Evolutionary conservation across 1,140 invertebrate genomes (phyloP), one percentile per base, ranked within the genome.

Genomic region (Epicauta chinensis): DNA sequence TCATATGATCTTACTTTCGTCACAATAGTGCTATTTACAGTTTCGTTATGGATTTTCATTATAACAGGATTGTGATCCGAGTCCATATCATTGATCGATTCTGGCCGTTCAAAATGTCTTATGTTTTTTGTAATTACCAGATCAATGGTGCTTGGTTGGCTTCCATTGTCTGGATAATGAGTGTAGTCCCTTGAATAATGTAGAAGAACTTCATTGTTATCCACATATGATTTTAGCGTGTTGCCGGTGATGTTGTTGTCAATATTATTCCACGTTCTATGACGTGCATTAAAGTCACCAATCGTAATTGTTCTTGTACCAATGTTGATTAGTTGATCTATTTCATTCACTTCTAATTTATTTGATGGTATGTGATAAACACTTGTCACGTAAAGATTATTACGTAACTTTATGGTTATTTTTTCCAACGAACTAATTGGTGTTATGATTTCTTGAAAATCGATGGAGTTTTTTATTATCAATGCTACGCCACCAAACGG

Each of bases 51-150:
- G 23, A 23, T 23, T 23, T 23, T 23, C 23, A 23, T 23, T 23
- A 23, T 23, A 23, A 23, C 2, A 2, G 40, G 32, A 2, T 50
- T 12, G 11, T 41, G 39, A 6, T 50, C 29, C 10, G 23, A 50
- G 10, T 17, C 23, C 2, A 14, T n/a, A 12, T 34, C 12, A 15
- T 34, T 11, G 15, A 30, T 30, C 34, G 32, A 17, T 12, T 23
- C 32, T 14, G 16, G 34, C 15, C 2, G 4, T 9, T 10, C 3
- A 32, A n/a, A 46, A 14, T 6, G n/a, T 13, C 16, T 46, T 32
- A 16, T 46, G 30, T 36, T 46, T 46, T 32, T 46, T 13, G n/a
- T 36, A 16, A 34, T 46, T 46, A 2, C 30, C 16, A 14, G 29
- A 13, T 44, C 31, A 11, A 34, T 16, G 15, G 4, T 15, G 11